These are phyloP conservation scores for Morpho helenor DNA, from an alignment of 2,888 invertebrate genomes.

Conservation along the genomic window DNA sequence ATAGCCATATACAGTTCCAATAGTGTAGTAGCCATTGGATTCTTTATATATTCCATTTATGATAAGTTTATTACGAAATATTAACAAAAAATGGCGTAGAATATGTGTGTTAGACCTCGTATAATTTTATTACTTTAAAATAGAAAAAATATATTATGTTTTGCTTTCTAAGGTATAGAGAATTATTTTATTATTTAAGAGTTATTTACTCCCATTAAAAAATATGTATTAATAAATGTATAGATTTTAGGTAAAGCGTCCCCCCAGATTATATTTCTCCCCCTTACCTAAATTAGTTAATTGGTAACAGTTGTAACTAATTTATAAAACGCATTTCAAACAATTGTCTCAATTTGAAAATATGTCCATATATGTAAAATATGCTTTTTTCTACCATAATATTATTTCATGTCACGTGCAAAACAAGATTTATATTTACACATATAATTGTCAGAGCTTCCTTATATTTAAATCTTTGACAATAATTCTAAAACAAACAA, in stretches of 20 bases:
- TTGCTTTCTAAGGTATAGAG: constrained; percentile 5
- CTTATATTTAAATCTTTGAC: constrained; percentile 23
- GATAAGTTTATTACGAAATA: too few relatives aligned
- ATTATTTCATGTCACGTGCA: too few relatives aligned
- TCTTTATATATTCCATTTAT: too few relatives aligned
- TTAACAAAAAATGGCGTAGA: background rate
- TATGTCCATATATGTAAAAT: too few relatives aligned
- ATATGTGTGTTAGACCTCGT: background rate
- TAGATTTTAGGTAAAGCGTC: background rate
- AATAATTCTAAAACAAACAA: constrained; percentile 27
- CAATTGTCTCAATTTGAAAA: too few relatives aligned
- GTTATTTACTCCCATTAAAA: constrained; percentile 2
- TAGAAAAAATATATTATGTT: constrained; percentile 2
- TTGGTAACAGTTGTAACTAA: too few relatives aligned
- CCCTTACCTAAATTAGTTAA: too few relatives aligned
- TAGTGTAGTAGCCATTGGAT: too few relatives aligned
- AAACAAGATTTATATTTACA: constrained; percentile 2
- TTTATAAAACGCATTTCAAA: too few relatives aligned
- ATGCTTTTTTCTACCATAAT: too few relatives aligned
- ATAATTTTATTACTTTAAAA: constrained; percentile 3
- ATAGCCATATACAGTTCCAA: too few relatives aligned
- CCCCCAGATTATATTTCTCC: too few relatives aligned
- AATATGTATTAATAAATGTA: background rate
- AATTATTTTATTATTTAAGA: constrained; percentile 9
- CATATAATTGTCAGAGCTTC: constrained; percentile 23